These are phyloP conservation scores for Dasypus novemcinctus DNA, from an alignment of 2,113 vertebrate species.

Conservation along the genomic window DNA sequence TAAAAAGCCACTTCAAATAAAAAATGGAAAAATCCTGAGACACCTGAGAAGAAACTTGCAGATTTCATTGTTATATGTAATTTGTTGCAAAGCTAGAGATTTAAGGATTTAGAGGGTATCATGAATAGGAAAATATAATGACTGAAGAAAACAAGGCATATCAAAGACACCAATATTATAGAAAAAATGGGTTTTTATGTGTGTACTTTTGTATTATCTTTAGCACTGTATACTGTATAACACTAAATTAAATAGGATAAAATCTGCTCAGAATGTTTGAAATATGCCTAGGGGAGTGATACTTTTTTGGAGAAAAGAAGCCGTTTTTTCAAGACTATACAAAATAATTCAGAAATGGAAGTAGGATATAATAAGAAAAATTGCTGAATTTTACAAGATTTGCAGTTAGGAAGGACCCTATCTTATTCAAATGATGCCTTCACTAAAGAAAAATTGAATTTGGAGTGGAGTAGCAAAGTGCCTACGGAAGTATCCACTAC, in stretches of 20 bases:
- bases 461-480: not conserved
- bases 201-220: not conserved
- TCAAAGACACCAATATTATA: not conserved
- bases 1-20: not conserved
- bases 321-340: not conserved
- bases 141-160: not conserved
- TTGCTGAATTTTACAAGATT: conserved; percentile 34
- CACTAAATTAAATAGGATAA: not conserved
- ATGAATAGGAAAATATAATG: not conserved
- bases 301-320: not conserved
- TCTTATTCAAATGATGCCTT: not conserved
- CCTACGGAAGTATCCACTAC: conserved; percentile 45
- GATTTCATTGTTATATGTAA: not conserved
- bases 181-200: not conserved
- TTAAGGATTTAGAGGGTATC: not conserved
- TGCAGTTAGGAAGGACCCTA: not conserved
- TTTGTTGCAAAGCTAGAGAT: not conserved
- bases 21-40: not conserved
- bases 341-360: conserved; percentile 43
- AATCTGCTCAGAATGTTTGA: not conserved
- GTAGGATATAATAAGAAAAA: not conserved
- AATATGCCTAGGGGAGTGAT: not conserved
- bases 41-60: not conserved
- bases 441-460: conserved; percentile 25
- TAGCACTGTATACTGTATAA: not conserved